Percentiles rank a stretch among this genome's conserved stretches.
Evolutionary conservation across 2,113 vertebrate species (phyloP).

Genomic region (Notechis scutatus): DNA sequence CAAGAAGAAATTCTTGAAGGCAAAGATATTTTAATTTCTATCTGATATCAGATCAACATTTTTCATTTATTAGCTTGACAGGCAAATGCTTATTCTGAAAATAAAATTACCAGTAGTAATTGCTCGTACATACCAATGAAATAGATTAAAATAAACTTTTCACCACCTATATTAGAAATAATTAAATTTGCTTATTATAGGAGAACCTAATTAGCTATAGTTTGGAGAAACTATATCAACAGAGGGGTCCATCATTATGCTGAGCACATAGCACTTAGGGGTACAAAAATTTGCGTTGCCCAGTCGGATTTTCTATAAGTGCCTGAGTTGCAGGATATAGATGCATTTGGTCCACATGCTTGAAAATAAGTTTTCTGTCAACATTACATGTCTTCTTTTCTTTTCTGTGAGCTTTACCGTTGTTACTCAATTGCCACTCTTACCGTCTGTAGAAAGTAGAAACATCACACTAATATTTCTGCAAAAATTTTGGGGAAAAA

Average conservation of each 20-base stretch:
- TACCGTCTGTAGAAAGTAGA: not conserved
- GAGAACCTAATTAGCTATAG: conserved; percentile 71
- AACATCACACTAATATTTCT: not conserved
- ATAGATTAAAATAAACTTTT: conserved; percentile 54
- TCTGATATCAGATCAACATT: conserved; percentile 64
- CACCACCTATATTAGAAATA: conserved; percentile 59
- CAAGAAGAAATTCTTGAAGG: conserved; percentile 48
- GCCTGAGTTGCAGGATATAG: conserved; percentile 55
- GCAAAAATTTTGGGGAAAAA: not conserved
- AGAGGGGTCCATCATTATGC: conserved; percentile 64
- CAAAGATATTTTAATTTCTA: conserved; percentile 56
- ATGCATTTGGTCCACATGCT: conserved; percentile 46
- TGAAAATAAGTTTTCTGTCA: conserved; percentile 3
- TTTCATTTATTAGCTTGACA: conserved; percentile 66
- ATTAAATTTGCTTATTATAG: conserved; percentile 68
- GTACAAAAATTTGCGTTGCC: conserved; percentile 70
- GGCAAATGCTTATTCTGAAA: conserved; percentile 69
- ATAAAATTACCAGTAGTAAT: conserved; percentile 59
- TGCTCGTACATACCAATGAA: conserved; percentile 47
- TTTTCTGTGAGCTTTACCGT: too few relatives aligned
- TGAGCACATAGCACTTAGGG: conserved; percentile 69
- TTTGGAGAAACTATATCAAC: conserved; percentile 47
- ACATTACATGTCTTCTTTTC: too few relatives aligned
- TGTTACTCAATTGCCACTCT: not conserved
- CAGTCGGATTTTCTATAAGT: conserved; percentile 59